Base-by-base conservation (phyloP, 2,113 vertebrate genomes). In the Sitta europaea region DNA sequence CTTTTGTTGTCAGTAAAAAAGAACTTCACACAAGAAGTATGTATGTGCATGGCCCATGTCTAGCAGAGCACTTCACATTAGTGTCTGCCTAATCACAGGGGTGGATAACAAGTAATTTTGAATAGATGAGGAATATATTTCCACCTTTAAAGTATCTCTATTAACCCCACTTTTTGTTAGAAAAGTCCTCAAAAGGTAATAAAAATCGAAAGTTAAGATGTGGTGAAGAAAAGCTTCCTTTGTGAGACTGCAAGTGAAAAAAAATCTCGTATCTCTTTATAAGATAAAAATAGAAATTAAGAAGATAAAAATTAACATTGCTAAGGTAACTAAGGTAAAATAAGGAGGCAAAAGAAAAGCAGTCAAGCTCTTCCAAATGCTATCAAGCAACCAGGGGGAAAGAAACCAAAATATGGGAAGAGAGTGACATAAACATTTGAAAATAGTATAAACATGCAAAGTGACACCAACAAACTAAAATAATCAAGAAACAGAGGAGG, bases 381-480 rank as follows among this genome's bases (percentile, higher is more conserved):
- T 42, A 20, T 57, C 55, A 80, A 88, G 58, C 33, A 76, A 65
- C 2, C 0, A 0, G 6, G 6, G 10, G 2, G 1, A 2, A 16
- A 35, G 14, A 53, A 61, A n/a, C 6, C 35, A 79, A 62, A 70
- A 17, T 57, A 50, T 13, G 12, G 10, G 24, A 73, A 50, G 22
- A 76, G 47, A 86, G 43, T 72, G 76, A 57, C 76, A 86, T n/a
- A 95, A 92, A 87, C 65, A 87, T 74, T 95, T 93, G 85, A 74
- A 95, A 92, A 92, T 43, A 62, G 23, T 66, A 80, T 85, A 85
- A 84, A 89, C 76, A 45, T 77, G n/a, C 66, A 29, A 71, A 95
- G 35, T 85, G 54, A 83, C 79, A 94, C 50, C 80, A 95, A 89
- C 79, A 94, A 94, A 67, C 83, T 77, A 82, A 94, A 96, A 89